phyloP scores from a whole-genome alignment of 2,888 invertebrate species.

The Drosophila tripunctata region DNA sequence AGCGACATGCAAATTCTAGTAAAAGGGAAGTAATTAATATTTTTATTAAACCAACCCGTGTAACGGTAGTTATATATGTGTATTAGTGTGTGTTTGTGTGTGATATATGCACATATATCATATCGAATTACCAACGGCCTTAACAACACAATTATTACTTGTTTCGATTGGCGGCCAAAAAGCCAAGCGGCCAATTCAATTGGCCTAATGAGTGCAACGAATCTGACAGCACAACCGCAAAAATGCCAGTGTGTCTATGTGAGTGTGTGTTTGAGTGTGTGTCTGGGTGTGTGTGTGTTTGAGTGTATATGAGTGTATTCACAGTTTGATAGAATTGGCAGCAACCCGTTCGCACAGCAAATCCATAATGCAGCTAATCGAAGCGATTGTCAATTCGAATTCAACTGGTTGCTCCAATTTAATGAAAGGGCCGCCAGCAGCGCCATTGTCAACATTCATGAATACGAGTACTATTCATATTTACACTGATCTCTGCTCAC shows the following conservation, averaged over 20 bases:
- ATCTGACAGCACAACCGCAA: slow-evolving; percentile 64
- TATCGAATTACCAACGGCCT: slow-evolving; percentile 67
- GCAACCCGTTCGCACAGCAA: slow-evolving; percentile 16
- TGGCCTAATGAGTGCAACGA: slow-evolving; percentile 79
- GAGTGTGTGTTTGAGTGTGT: slow-evolving; percentile 11
- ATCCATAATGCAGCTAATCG: slow-evolving; percentile 65
- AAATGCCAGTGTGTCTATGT: slow-evolving; percentile 4
- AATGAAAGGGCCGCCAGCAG: slow-evolving; percentile 57
- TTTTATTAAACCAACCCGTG: slow-evolving; percentile 1
- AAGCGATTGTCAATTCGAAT: slow-evolving; percentile 47
- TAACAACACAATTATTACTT: slow-evolving; percentile 73
- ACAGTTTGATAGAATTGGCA: background rate
- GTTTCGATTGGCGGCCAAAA: slow-evolving; percentile 50
- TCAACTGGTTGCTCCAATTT: slow-evolving; percentile 18
- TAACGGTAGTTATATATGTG: slow-evolving; percentile 19
- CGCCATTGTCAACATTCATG: slow-evolving; percentile 46
- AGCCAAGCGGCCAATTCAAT: slow-evolving; percentile 62
- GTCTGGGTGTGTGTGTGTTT: slow-evolving; percentile 17
- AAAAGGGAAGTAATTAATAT: slow-evolving; percentile 74
- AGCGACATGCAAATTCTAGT: slow-evolving; percentile 70
- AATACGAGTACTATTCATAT: slow-evolving; percentile 17
- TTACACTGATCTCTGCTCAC: background rate
- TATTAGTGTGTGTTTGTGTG: background rate
- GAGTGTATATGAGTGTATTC: slow-evolving; percentile 5
- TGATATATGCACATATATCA: slow-evolving; percentile 33